Base-by-base conservation (phyloP, 2,888 invertebrate genomes). In the Aphidoletes aphidimyza region DNA sequence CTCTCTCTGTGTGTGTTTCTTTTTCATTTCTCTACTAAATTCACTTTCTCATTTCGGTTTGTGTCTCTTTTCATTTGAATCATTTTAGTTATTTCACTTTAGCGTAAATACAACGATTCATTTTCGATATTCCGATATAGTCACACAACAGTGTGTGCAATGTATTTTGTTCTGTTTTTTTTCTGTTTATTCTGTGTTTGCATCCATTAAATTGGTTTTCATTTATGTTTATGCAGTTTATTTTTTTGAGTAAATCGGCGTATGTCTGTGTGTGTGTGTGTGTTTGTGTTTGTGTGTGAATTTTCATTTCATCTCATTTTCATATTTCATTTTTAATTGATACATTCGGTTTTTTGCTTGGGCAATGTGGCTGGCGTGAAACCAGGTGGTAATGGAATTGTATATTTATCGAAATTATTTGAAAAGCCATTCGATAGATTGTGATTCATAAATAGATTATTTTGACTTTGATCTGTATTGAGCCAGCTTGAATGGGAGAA, bases 331-430 rank as follows among this genome's bases (percentile, higher is more conserved):
- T 9, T n/a, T 87, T 87, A 88, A 87, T 88, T 88, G 85, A 88
- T 88, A 87, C 88, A 88, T 87, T 88, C 88, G 85, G 88, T 86
- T 87, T 88, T 88, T 86, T 88, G 87, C 86, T 87, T 87, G 86
- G 87, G 87, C 85, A 85, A 86, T 81, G 85, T 86, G 85, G 85
- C 86, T 86, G 87, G 87, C 86, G 88, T 88, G 86, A 88, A 87
- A 86, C 88, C 88, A 85, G 88, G 88, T 84, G 88, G 88, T 87
- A 88, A 87, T 86, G 87, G 86, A 87, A 88, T 87, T 86, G 88
- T 86, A 84, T 87, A 87, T 86, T 88, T 88, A 86, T 88, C 88
- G 86, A 86, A 87, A 86, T 86, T 88, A 86, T 87, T 87, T 86
- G 87, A 86, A 87, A 87, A 88, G 85, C 88, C 87, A 86, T 88